Conservation (phyloP, 2,113 vertebrate genomes). For the Megaceryle maxima region DNA sequence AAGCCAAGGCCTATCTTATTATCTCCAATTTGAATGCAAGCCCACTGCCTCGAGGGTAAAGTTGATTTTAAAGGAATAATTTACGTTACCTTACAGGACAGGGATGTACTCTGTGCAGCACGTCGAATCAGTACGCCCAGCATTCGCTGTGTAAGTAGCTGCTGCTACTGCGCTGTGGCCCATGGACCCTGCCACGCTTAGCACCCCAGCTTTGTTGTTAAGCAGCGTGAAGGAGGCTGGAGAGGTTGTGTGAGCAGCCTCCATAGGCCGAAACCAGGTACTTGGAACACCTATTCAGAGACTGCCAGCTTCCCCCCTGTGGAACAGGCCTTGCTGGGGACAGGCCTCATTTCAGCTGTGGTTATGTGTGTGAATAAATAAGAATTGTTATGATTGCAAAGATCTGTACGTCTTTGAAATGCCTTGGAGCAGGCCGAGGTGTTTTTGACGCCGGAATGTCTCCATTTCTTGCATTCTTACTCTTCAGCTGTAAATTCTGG, state of each 20-base stretch:
- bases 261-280: not conserved
- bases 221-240: not conserved
- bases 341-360: not conserved
- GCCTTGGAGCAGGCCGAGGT: not conserved
- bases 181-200: not conserved
- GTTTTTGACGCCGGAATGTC: not conserved
- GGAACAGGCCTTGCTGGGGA: not conserved
- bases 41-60: not conserved
- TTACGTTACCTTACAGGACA: not conserved
- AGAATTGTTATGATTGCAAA: not conserved
- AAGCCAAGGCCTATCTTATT: not conserved
- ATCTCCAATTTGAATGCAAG: not conserved
- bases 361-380: not conserved
- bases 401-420: not conserved
- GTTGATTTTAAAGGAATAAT: not conserved
- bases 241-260: not conserved
- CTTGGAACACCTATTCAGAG: not conserved
- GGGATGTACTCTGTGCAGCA: not conserved
- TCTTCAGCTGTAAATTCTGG: not conserved
- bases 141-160: not conserved
- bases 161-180: not conserved
- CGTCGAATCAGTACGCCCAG: not conserved
- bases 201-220: not conserved
- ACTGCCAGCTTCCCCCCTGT: not conserved
- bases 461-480: not conserved